Evolutionary conservation across 1,140 invertebrate species (phyloP).

Genomic region (Pentalonia nigronervosa): DNA sequence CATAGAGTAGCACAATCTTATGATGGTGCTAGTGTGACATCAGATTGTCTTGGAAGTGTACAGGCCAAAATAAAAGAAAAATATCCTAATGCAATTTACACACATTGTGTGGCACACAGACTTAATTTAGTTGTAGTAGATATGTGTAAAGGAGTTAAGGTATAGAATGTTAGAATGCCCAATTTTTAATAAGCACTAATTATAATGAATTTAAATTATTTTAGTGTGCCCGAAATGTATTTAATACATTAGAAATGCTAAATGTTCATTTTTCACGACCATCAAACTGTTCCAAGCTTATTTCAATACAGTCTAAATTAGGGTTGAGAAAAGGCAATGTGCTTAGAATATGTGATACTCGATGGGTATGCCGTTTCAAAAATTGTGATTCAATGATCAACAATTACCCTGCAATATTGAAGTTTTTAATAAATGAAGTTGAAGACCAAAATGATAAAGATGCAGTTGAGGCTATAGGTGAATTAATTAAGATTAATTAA

Average conservation of each 20-base stretch:
- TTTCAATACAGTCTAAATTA: background rate
- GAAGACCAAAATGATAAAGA: constrained; percentile 8
- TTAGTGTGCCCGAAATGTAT: background rate
- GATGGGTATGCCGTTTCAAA: background rate
- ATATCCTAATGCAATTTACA: background rate
- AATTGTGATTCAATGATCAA: background rate
- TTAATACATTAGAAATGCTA: constrained; percentile 17
- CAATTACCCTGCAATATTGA: constrained; percentile 17
- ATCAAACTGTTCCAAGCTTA: background rate
- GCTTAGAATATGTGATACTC: background rate
- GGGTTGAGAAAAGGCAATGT: background rate
- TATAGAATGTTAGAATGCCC: background rate
- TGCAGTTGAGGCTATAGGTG: constrained; percentile 6
- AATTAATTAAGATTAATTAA: background rate
- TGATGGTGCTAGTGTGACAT: background rate
- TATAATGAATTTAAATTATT: background rate
- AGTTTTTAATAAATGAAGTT: constrained; percentile 5
- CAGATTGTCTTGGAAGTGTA: background rate
- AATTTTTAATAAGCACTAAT: background rate
- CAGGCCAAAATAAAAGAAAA: constrained; percentile 2
- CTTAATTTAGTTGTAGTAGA: background rate
- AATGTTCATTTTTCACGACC: background rate
- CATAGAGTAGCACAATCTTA: background rate
- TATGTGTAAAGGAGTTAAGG: background rate
- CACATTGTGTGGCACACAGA: constrained; percentile 10